Base-by-base conservation (phyloP, 2,888 invertebrate species). In the Hyposoter didymator region DNA sequence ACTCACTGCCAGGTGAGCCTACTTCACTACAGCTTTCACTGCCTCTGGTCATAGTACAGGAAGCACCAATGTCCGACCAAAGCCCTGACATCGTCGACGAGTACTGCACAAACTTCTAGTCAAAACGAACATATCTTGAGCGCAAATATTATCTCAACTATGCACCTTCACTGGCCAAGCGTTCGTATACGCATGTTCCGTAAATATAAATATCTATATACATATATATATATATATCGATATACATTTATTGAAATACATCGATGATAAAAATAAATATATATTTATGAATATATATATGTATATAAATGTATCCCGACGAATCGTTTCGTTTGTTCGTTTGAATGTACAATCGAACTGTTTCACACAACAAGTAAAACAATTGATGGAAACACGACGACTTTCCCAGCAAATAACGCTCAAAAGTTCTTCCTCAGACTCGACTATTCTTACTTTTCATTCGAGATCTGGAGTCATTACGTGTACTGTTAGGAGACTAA, bases 41-140 rank as follows among this genome's bases (percentile, higher is more conserved):
- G 92, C 94, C 94, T 89, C 88, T 93, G 93, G 94, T 94, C 90
- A 91, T 94, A 90, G 92, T 94, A 90, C 92, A 94, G 91, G 93
- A 93, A 90, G 91, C 93, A 88, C 90, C 93, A 90, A 91, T 89
- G 88, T 90, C 91, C 89, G 93, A 93, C 88, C 92, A 91, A 92
- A 93, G 90, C 90, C 90, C 93, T 92, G 94, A 93, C 91, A 91
- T 89, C 91, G 91, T 90, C 90, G 88, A 83, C 89, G 93, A 93
- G 47, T 91, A 89, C 88, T 88, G 88, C 90, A 90, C 90, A 87
- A 89, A 91, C 79, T 87, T 91, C 88, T 91, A 91, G 88, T 90
- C 85, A 88, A 82, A 87, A 85, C 73, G 72, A 79, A 80, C 55
- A 52, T 66, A 75, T 62, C 76, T 66, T 55, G 32, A n/a, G 12